Evolutionary conservation across 1,140 invertebrate genomes (phyloP).

Genomic region (Drosophila rhopaloa): DNA sequence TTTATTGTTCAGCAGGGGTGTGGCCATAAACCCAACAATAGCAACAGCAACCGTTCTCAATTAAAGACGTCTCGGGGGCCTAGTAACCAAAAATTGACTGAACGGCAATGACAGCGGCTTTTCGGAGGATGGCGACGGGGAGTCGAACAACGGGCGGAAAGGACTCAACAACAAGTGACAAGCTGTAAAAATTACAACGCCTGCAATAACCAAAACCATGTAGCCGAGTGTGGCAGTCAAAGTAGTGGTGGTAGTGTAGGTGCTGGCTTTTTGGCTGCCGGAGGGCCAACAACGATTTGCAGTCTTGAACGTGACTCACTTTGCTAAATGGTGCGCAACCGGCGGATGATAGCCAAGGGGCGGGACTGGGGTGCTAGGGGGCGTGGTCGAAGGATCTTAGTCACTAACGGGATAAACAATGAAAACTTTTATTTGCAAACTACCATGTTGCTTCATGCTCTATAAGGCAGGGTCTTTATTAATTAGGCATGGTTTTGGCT

Average conservation of each 20-base stretch:
- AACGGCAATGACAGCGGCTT: slow-evolving; percentile 50
- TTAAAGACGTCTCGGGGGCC: slow-evolving; percentile 78
- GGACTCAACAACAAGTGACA: slow-evolving; percentile 69
- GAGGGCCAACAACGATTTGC: slow-evolving; percentile 71
- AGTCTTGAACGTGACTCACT: slow-evolving; percentile 80
- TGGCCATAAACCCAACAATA: slow-evolving; percentile 62
- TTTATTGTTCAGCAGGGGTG: slow-evolving; percentile 62
- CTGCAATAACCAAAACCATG: slow-evolving; percentile 69
- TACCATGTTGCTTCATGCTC: slow-evolving; percentile 50
- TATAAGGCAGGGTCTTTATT: not conserved
- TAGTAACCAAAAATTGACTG: slow-evolving; percentile 77
- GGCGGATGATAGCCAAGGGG: slow-evolving; percentile 29
- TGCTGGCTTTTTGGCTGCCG: slow-evolving; percentile 44
- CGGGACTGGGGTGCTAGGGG: not conserved
- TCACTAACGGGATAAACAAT: slow-evolving; percentile 62
- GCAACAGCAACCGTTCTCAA: slow-evolving; percentile 64
- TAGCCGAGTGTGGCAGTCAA: slow-evolving; percentile 60
- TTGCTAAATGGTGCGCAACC: slow-evolving; percentile 78
- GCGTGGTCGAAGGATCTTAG: slow-evolving; percentile 40
- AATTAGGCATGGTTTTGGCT: not conserved
- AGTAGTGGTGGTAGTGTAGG: slow-evolving; percentile 43
- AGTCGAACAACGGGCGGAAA: not conserved
- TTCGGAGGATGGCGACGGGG: not conserved
- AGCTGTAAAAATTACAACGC: slow-evolving; percentile 74
- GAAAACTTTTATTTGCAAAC: slow-evolving; percentile 77